Evolutionary conservation across 2,888 invertebrate genomes (phyloP), one percentile per base, ranked within the genome.

Genomic region (Toxonevra muliebris): DNA sequence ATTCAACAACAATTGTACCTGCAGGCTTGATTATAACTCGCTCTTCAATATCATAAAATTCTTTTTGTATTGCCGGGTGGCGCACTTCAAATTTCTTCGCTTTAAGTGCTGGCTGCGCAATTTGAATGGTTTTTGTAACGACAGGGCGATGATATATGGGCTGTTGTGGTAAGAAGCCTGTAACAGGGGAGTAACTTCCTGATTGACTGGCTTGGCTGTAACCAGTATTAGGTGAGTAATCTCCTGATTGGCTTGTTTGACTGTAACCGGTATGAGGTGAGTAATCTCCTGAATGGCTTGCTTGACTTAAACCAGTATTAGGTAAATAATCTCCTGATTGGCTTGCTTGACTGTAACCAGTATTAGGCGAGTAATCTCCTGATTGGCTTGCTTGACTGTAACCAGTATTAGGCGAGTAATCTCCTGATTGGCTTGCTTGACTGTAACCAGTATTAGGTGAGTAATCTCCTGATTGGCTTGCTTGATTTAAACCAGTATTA

Each of bases 11-110:
- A 41, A 89, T 87, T 11, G 88, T 88, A 41, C 89, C 89, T 5
- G 88, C 89, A 0, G 89, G 89, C 40, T 89, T 87, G 54, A 89
- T 86, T 17, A 89, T 84, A 20, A 88, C 87, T 58, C 88, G 87
- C 75, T 89, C 88, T 76, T 89, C 89, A 72, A 89, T 88, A 74
- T 89, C 89, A 79, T 89, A 89, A 80, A 89, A 89, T 77, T 89
- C 88, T 79, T 89, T 89, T 74, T 89, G 88, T 69, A 89, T 88
- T 45, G 89, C 89, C 53, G 89, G 89, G 70, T 89, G 87, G 69
- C 89, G 87, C 11, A 89, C 86, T 77, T 88, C 88, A 75, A 87
- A 87, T 71, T 87, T 88, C 65, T 88, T 87, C 30, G 89, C 88
- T 72, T 88, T 88, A 17, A 85, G 83, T 3, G 88, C 88, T 0